These are phyloP conservation scores for Yoshiicerus persimilis DNA, from an alignment of 1,140 invertebrate species.

Conservation along the genomic window DNA sequence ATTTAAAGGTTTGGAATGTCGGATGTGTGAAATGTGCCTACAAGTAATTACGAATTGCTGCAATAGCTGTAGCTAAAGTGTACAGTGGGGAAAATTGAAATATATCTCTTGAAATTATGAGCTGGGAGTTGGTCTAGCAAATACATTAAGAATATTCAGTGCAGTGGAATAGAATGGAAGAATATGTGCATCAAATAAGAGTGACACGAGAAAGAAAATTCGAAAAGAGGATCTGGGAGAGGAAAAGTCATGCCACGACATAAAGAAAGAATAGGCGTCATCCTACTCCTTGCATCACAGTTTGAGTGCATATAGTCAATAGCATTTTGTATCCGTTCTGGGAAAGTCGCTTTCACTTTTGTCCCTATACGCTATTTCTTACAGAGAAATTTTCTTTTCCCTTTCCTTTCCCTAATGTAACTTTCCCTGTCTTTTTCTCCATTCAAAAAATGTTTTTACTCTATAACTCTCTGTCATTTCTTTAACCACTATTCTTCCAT, in stretches of 20 bases:
- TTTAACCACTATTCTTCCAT: background rate
- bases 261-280: background rate
- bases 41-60: background rate
- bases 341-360: background rate
- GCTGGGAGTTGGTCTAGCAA: background rate
- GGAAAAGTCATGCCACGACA: background rate
- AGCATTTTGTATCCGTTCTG: background rate
- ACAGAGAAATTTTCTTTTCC: background rate
- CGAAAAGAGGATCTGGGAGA: background rate
- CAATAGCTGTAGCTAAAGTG: background rate
- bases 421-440: background rate
- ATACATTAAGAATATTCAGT: background rate
- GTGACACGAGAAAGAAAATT: background rate
- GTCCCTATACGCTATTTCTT: background rate
- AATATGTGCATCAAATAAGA: background rate
- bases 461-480: background rate
- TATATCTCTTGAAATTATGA: background rate
- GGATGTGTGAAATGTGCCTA: background rate
- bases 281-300: background rate
- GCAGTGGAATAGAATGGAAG: background rate
- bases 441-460: background rate
- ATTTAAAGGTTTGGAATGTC: background rate
- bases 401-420: background rate
- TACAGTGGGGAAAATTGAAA: background rate
- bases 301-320: background rate